These are phyloP conservation scores for Dendrocincla tyrannina DNA, from an alignment of 2,797 vertebrate species.

Conservation along the genomic window DNA sequence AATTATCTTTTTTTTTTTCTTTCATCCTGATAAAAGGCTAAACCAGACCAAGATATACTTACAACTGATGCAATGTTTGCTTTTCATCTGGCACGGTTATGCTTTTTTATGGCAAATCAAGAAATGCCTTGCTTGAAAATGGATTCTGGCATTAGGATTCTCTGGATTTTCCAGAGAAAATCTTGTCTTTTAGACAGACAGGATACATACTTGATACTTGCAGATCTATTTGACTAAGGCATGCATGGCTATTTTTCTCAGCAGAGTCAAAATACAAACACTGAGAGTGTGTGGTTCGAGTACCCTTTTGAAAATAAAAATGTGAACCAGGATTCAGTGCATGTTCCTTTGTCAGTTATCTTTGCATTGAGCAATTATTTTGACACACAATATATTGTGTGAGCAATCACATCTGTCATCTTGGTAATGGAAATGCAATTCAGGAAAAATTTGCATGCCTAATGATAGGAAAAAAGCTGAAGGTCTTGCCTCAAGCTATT, in stretches of 20 bases:
- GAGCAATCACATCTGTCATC: constrained; percentile 56
- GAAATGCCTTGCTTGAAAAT: constrained; percentile 14
- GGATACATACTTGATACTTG: background rate
- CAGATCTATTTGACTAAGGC: background rate
- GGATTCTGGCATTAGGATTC: no score
- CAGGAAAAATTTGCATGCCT: constrained; percentile 48
- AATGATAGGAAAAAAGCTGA: background rate
- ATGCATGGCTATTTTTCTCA: constrained; percentile 12
- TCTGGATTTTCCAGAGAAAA: background rate
- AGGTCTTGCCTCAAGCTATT: constrained; percentile 22
- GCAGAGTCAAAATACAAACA: background rate
- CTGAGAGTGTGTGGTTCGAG: background rate
- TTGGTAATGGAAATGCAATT: constrained; percentile 5
- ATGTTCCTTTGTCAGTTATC: constrained; percentile 28
- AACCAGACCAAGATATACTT: background rate
- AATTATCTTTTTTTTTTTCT: background rate
- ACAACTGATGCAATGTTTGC: background rate
- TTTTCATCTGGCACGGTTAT: background rate
- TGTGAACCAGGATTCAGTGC: background rate
- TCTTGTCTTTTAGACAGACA: background rate
- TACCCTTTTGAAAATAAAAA: background rate
- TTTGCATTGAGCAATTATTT: constrained; percentile 26
- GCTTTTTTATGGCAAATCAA: constrained; percentile 1
- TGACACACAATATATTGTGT: constrained; percentile 24
- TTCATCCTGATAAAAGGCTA: background rate